Evolutionary conservation across 1,140 invertebrate genomes (phyloP).

Genomic region (Oedothorax gibbosus): DNA sequence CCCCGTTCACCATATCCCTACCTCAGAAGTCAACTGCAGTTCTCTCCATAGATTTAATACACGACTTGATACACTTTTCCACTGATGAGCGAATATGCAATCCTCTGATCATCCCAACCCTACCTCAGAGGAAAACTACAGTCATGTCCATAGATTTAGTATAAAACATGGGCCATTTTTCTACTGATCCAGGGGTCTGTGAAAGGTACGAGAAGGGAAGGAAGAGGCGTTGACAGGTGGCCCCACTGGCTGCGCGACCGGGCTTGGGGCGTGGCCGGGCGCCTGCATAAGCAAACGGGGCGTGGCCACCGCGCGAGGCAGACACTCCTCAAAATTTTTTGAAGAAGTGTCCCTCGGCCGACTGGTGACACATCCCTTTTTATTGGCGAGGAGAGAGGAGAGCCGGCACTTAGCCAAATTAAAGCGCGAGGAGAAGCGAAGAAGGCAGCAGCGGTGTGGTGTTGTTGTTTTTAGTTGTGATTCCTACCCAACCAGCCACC

Average conservation of each 20-base stretch:
- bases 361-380: conserved; percentile 58
- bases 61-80: too few relatives aligned
- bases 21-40: too few relatives aligned
- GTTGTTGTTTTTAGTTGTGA: background rate
- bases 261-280: conserved; percentile 33
- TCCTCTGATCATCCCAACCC: too few relatives aligned
- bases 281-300: conserved; percentile 48
- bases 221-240: conserved; percentile 52
- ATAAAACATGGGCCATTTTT: too few relatives aligned
- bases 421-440: conserved; percentile 9
- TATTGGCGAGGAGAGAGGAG: conserved; percentile 39
- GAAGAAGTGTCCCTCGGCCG: conserved; percentile 56
- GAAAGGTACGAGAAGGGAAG: background rate
- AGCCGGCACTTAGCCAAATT: conserved; percentile 48
- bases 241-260: conserved; percentile 42
- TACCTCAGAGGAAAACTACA: too few relatives aligned
- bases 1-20: too few relatives aligned
- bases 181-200: too few relatives aligned
- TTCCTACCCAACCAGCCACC: conserved; percentile 25
- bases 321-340: conserved; percentile 42
- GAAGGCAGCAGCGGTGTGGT: background rate
- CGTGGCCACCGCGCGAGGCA: conserved; percentile 17
- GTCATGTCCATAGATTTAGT: too few relatives aligned
- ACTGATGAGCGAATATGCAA: too few relatives aligned
- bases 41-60: too few relatives aligned